Evolutionary conservation across 2,797 vertebrate species (phyloP), one percentile per base, ranked within the genome.

Genomic region (Myotis planiceps): DNA sequence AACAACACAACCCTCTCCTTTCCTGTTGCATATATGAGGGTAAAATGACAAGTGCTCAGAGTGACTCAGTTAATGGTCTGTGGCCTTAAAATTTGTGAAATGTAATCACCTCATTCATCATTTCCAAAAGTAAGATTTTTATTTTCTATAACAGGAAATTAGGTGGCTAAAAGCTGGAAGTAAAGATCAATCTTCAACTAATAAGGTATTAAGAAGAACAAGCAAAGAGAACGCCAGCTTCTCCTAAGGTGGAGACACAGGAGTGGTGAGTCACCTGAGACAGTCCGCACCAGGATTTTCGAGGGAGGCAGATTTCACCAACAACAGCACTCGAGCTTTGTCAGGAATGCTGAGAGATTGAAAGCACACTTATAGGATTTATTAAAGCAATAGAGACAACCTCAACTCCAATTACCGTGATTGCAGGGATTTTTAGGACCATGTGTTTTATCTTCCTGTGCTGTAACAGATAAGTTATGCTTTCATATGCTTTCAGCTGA

Each of bases 351-450:
- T 86, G 92, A 92, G 97, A 98, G 96, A 98, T 34, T 98, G 98
- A 98, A 98, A 98, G 92, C 97, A 88, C 90, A 97, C 97, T 98
- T 98, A 98, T 95, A 98, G 97, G 97, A 98, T 98, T 98, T 99
- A 98, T 98, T 98, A 98, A 98, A 98, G 98, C 97, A 98, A 98
- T 96, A 97, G 96, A 95, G 94, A 79, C 75, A 97, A 95, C 95
- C 93, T 97, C 63, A 66, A 95, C 95, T 97, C 92, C 95, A 97
- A 97, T 97, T 97, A 97, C 95, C 82, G 93, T 97, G 97, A 99
- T 98, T 98, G 98, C 83, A 92, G 96, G 97, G 97, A 98, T 96
- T 98, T 98, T 98, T 98, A 98, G 97, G 92, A 91, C 87, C 81
- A 71, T 79, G 89, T 97, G 95, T 98, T 98, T 98, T 98, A 99